These are phyloP conservation scores for Brachyptera putata DNA, from an alignment of 2,888 invertebrate species.

Conservation along the genomic window DNA sequence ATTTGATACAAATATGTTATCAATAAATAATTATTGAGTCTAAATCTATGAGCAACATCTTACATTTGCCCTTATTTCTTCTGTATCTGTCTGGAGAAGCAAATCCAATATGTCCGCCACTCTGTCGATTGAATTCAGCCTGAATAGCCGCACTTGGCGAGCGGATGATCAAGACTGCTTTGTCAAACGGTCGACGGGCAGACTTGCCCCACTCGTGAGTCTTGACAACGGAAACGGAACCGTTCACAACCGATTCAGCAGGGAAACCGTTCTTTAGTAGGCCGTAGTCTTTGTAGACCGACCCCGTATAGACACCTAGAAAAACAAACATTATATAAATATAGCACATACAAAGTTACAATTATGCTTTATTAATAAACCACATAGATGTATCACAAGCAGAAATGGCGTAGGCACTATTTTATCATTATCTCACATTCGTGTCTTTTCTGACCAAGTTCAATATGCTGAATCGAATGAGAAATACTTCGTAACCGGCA, in stretches of 20 bases:
- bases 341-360: too few relatives aligned
- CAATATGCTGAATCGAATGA: too few relatives aligned
- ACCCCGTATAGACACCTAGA: conserved; percentile 69
- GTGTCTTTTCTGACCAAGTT: too few relatives aligned
- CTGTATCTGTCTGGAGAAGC: conserved; percentile 64
- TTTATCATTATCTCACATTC: too few relatives aligned
- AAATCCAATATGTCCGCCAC: conserved; percentile 75
- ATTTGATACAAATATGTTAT: too few relatives aligned
- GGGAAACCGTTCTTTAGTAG: conserved; percentile 74
- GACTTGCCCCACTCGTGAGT: conserved; percentile 69
- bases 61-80: conserved; percentile 59
- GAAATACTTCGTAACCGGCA: too few relatives aligned
- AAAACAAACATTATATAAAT: too few relatives aligned
- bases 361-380: too few relatives aligned
- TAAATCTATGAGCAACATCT: too few relatives aligned
- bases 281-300: conserved; percentile 77
- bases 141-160: conserved; percentile 68
- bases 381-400: too few relatives aligned
- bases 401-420: too few relatives aligned
- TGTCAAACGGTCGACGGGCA: conserved; percentile 56
- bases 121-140: conserved; percentile 76
- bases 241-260: conserved; percentile 70
- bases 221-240: conserved; percentile 72
- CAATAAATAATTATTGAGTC: neutral
- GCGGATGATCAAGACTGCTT: conserved; percentile 66